Conservation (phyloP, 2,888 invertebrate species). For the Podotricha telesiphe region DNA sequence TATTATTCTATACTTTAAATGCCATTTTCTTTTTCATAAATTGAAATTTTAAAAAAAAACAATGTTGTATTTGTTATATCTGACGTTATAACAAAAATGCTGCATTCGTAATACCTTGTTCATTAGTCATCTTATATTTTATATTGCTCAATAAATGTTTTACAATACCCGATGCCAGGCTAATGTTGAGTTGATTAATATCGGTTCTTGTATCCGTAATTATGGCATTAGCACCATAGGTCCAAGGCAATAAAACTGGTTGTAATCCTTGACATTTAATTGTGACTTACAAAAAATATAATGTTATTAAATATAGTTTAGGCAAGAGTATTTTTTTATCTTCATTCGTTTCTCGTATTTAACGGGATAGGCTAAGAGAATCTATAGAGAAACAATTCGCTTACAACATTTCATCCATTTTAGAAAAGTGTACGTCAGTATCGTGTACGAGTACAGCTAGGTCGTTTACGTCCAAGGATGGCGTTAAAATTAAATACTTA, state of each 20-base stretch:
- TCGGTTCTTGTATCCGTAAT: conserved; percentile 22
- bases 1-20: background rate
- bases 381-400: no score
- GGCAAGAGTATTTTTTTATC: background rate
- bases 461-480: no score
- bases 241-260: conserved; percentile 37
- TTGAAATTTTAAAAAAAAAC: background rate
- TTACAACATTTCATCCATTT: no score
- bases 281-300: conserved; percentile 30
- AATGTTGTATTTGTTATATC: background rate
- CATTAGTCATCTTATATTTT: conserved; percentile 9
- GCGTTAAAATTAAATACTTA: no score
- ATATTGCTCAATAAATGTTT: conserved; percentile 18
- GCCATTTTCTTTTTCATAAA: background rate
- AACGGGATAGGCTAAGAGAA: no score
- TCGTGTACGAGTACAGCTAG: no score
- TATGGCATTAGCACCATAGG: conserved; percentile 37
- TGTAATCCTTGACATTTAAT: conserved; percentile 39
- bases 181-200: conserved; percentile 19
- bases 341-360: background rate
- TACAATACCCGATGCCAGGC: conserved; percentile 13
- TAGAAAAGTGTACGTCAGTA: no score
- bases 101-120: background rate
- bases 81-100: background rate
- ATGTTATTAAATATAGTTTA: conserved; percentile 4